Evolutionary conservation across 2,113 vertebrate species (phyloP), one percentile per base, ranked within the genome.

Genomic region (Pelvicachromis taeniatus): DNA sequence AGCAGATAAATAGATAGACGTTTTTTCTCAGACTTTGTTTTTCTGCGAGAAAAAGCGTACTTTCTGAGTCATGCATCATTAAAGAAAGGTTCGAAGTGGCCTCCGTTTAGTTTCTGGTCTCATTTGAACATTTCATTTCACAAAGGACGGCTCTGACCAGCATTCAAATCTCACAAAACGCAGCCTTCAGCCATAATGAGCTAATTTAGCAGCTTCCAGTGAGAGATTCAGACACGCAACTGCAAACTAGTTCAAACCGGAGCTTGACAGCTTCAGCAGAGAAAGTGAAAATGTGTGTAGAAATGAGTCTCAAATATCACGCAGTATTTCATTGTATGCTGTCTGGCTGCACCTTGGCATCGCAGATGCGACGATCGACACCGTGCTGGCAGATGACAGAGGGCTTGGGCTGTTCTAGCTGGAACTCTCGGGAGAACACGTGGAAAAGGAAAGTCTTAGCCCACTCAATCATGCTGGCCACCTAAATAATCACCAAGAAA

Each of bases 321-420:
- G 23, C 9, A 33, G n/a, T 19, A 9, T 40, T 58, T 85, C 23
- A 80, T 9, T 13, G 7, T 52, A 1, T 21, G 7, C 35, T 1
- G 40, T 29, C 6, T 26, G 77, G 81, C 11, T 16, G 70, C 84
- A 99, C 99, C 98, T 99, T 99, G 9, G 97, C 94, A 56, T 98
- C 97, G 88, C 99, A 99, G 83, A 97, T 96, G 7, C 97, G 97
- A 6, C 97, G 98, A 90, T 99, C 98, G 8, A 97, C 96, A n/a
- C 98, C 98, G 19, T 99, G 99, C 92, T 99, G 99, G 93, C 99
- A 99, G 82, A 97, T 94, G 58, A 99, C 82, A 2, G 97, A 95
- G 33, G 97, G 97, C 88, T 99, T 99, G 35, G 99, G 99, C 89
- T 97, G 97, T 88, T 99, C 98, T n/a, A 99, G 95, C 92, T 99